Percentiles rank a stretch among this genome's conserved stretches.
phyloP scores from a whole-genome alignment of 2,797 vertebrate species.

The Peromyscus nudipes region DNA sequence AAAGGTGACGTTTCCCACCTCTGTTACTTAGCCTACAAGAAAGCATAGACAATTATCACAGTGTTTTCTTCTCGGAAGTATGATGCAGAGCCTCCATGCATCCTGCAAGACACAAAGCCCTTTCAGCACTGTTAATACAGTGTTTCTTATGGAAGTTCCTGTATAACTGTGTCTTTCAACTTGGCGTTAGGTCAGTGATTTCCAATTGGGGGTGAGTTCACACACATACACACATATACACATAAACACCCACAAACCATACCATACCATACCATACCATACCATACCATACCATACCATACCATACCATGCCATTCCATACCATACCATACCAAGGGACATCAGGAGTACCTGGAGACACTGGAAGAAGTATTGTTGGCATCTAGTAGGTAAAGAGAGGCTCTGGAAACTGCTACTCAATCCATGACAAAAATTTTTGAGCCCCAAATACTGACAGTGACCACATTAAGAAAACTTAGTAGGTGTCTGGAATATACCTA shows the following conservation, averaged over 20 bases:
- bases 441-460: neutral
- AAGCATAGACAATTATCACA: constrained; percentile 67
- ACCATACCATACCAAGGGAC: neutral
- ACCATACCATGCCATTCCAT: too few species aligned
- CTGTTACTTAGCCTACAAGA: constrained; percentile 27
- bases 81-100: constrained; percentile 22
- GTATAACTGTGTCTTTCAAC: constrained; percentile 52
- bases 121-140: constrained; percentile 27
- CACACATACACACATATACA: neutral
- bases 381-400: neutral
- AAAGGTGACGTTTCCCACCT: constrained; percentile 69
- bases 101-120: constrained; percentile 30
- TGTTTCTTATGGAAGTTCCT: constrained; percentile 78
- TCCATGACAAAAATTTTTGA: neutral
- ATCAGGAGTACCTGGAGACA: neutral
- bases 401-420: neutral
- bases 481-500: constrained; percentile 20
- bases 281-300: neutral
- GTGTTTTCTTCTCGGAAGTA: constrained; percentile 69
- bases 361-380: neutral
- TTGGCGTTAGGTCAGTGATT: constrained; percentile 45
- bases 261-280: neutral
- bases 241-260: neutral
- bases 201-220: neutral
- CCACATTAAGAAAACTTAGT: neutral